These are phyloP conservation scores for Rhinogobio ventralis DNA, from an alignment of 2,797 vertebrate species.

Conservation along the genomic window DNA sequence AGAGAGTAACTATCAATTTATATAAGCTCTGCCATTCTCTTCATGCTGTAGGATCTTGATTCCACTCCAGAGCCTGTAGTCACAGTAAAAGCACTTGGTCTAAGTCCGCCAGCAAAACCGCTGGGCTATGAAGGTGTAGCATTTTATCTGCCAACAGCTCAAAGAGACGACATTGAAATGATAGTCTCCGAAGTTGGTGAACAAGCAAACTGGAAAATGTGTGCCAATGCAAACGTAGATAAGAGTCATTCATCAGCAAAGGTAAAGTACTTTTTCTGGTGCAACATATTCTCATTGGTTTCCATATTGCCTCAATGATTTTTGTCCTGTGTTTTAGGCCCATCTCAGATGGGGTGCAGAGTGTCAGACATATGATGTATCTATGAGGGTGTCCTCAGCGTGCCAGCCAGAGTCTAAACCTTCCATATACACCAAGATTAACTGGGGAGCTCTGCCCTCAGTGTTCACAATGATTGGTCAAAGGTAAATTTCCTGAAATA, in stretches of 20 bases:
- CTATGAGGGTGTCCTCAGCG: constrained; percentile 63
- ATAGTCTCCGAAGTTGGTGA: constrained; percentile 75
- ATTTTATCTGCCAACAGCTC: constrained; percentile 67
- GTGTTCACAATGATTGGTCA: constrained; percentile 59
- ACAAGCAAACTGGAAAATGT: constrained; percentile 81
- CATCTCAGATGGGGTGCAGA: constrained; percentile 79
- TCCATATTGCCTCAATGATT: constrained; percentile 27
- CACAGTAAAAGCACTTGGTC: constrained; percentile 69
- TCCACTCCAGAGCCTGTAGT: constrained; percentile 65
- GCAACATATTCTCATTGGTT: neutral
- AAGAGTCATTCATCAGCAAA: constrained; percentile 47
- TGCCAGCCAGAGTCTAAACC: constrained; percentile 64
- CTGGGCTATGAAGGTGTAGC: constrained; percentile 73
- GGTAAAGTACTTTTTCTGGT: constrained; percentile 5
- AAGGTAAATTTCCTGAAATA: constrained; percentile 61
- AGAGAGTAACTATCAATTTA: neutral
- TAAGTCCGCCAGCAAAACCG: constrained; percentile 63
- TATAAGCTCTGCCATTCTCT: neutral
- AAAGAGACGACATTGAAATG: constrained; percentile 65
- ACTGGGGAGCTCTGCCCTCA: constrained; percentile 73
- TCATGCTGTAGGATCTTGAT: constrained; percentile 59
- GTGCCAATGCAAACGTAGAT: constrained; percentile 64
- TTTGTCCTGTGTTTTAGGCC: constrained; percentile 66
- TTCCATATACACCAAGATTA: constrained; percentile 66
- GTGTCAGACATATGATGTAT: constrained; percentile 78